Percentiles rank a stretch among this genome's conserved stretches.
These are phyloP conservation scores for Coenonympha glycerion DNA, from an alignment of 2,888 invertebrate species.

Conservation along the genomic window DNA sequence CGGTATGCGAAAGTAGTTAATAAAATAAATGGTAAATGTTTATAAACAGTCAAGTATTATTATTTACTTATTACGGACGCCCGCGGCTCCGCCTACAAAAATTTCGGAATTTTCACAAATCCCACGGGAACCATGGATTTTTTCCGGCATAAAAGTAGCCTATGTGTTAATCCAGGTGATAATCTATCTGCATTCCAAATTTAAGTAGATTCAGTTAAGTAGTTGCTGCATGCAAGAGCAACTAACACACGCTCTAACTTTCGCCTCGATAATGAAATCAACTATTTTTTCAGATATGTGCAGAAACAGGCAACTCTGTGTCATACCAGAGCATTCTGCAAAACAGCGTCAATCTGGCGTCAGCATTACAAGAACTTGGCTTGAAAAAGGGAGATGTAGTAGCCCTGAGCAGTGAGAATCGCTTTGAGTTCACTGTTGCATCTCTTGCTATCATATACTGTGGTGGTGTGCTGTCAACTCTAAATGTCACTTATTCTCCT, in stretches of 20 bases:
- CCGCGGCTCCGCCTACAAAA: too few relatives aligned
- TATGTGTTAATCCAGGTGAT: too few relatives aligned
- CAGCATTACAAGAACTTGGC: slow-evolving; percentile 67
- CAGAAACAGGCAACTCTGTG: slow-evolving; percentile 72
- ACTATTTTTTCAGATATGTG: slow-evolving; percentile 77
- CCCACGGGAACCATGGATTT: too few relatives aligned
- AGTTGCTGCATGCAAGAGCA: too few relatives aligned
- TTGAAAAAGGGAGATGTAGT: slow-evolving; percentile 75
- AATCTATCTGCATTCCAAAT: neutral
- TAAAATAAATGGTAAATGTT: too few relatives aligned
- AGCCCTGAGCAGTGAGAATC: slow-evolving; percentile 79
- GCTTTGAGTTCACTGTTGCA: slow-evolving; percentile 75
- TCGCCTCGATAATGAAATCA: too few relatives aligned
- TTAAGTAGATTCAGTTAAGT: neutral
- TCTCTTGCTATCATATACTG: slow-evolving; percentile 74
- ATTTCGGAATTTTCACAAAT: too few relatives aligned
- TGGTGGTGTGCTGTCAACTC: slow-evolving; percentile 77
- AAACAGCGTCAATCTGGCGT: slow-evolving; percentile 74
- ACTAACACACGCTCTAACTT: too few relatives aligned
- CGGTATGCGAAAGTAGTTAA: too few relatives aligned
- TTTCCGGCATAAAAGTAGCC: too few relatives aligned
- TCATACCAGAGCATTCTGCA: slow-evolving; percentile 75
- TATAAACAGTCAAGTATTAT: too few relatives aligned
- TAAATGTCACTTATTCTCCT: slow-evolving; percentile 79
- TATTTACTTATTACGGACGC: too few relatives aligned